Percentiles rank a stretch among this genome's conserved stretches.
Evolutionary conservation across 2,888 invertebrate species (phyloP).

Genomic region (Anorthoa munda): DNA sequence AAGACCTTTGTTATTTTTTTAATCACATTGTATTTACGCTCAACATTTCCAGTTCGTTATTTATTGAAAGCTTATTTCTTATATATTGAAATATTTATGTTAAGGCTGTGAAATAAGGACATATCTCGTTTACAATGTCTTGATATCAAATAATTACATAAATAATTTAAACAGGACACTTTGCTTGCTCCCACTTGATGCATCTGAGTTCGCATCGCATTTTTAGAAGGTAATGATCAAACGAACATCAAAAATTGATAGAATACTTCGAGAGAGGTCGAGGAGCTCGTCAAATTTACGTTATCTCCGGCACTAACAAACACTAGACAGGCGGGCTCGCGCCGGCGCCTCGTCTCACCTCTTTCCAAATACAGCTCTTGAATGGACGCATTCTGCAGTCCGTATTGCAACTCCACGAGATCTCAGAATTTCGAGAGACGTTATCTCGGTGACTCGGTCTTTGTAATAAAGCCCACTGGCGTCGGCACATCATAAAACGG

Average conservation of each 20-base stretch:
- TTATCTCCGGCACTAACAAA: conserved; percentile 78
- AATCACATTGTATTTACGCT: conserved; percentile 10
- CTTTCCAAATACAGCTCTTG: conserved; percentile 53
- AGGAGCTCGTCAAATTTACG: conserved; percentile 81
- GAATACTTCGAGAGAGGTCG: conserved; percentile 62
- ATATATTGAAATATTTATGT: not conserved
- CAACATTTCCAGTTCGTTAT: not conserved
- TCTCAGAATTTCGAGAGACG: conserved; percentile 59
- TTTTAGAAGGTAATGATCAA: conserved; percentile 5
- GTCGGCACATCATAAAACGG: conserved; percentile 76
- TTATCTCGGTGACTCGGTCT: conserved; percentile 54
- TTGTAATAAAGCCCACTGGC: conserved; percentile 73
- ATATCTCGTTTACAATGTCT: not conserved
- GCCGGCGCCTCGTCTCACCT: conserved; percentile 39
- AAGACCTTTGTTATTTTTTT: conserved; percentile 17
- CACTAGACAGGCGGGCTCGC: conserved; percentile 61
- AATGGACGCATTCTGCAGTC: conserved; percentile 32
- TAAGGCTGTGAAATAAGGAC: not conserved
- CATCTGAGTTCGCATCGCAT: not conserved
- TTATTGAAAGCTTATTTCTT: conserved; percentile 1
- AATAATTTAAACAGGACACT: not conserved
- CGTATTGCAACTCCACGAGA: conserved; percentile 65
- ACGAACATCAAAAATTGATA: conserved; percentile 67
- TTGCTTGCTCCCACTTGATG: not conserved
- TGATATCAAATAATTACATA: not conserved